Base-by-base conservation (phyloP, 2,113 vertebrate genomes). In the Clarias magur region DNA sequence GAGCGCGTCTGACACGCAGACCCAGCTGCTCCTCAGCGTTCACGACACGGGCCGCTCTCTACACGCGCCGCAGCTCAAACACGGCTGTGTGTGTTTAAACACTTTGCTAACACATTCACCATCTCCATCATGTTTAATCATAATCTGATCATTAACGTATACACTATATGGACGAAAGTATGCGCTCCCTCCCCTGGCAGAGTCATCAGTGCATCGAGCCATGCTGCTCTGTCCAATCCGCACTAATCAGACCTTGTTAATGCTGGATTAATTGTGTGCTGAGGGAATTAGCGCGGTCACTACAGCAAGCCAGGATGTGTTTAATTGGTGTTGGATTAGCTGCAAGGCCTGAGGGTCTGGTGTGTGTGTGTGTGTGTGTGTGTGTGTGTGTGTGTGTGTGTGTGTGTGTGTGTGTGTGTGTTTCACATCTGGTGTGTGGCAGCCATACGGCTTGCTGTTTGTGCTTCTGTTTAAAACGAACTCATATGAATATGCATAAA, bases 401-500 rank as follows among this genome's bases (percentile, higher is more conserved):
- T 76, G 72, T 76, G 72, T 76, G 72, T 76, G 72, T 76, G 73
- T 53, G 73, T 76, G 73, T 73, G 70, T 73, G 70, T 73, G 38
- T 12, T 38, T 38, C 68, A 48, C 72, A 48, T 48, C 38, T 27
- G 75, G 23, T 78, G 9, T 75, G 23, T 21, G 5, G 38, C 38
- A 13, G 11, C 21, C 72, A 48, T 75, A 75, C 48, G 19, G 38
- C n/a, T 21, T 75, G 9, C 70, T 4, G 70, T 72, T 72, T 38
- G 30, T 72, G 5, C 53, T 78, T 8, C 42, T 76, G 75, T 16
- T 76, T 76, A n/a, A 23, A 42, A n/a, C n/a, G 42, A 38, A 34
- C 25, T 54, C n/a, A 23, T 76, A 34, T 34, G 30, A 34, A 21
- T n/a, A 75, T 48, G 8, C 42, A 42, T 2, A 38, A 34, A 8